These are phyloP conservation scores for Heptranchias perlo DNA, from an alignment of 2,113 vertebrate species.

Conservation along the genomic window DNA sequence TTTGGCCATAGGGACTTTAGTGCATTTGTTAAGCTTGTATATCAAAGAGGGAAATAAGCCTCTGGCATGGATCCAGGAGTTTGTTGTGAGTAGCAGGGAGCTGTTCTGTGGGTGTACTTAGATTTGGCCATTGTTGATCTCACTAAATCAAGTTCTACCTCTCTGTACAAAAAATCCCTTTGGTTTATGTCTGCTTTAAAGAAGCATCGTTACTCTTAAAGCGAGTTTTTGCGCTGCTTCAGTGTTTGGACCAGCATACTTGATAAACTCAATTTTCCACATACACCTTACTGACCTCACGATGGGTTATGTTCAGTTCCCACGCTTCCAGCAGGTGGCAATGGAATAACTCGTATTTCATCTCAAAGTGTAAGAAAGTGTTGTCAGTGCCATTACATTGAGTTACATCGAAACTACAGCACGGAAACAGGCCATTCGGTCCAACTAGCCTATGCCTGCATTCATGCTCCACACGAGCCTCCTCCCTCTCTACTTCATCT, in stretches of 20 bases:
- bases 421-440: too few species aligned
- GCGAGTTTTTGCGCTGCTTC: neutral
- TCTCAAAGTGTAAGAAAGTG: neutral
- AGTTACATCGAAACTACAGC: too few species aligned
- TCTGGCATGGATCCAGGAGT: neutral
- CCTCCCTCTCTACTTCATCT: too few species aligned
- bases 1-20: neutral
- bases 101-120: neutral
- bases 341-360: neutral
- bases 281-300: neutral
- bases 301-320: neutral
- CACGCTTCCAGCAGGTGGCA: neutral
- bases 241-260: neutral
- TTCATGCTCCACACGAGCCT: too few species aligned
- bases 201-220: neutral
- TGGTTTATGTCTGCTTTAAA: neutral
- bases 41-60: neutral
- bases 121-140: neutral
- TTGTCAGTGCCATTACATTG: neutral
- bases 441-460: too few species aligned
- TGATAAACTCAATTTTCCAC: neutral
- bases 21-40: neutral
- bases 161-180: neutral
- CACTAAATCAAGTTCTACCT: neutral
- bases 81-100: neutral